These are phyloP conservation scores for Ophioninae sp. DNA, from an alignment of 2,888 invertebrate species.

Conservation along the genomic window DNA sequence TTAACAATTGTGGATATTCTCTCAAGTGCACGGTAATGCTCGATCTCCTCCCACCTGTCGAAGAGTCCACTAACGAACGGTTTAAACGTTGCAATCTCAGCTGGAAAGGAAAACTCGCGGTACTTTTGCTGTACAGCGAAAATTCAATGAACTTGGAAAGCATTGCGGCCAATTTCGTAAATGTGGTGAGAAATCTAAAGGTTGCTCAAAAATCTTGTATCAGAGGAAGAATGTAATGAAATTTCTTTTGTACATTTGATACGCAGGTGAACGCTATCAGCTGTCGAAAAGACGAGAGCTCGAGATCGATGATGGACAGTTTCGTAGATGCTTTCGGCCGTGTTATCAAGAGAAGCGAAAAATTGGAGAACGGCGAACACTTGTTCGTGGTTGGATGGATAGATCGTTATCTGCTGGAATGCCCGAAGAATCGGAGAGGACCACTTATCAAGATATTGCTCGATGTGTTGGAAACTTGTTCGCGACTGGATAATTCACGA, in stretches of 20 bases:
- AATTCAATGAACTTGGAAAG: slow-evolving; percentile 65
- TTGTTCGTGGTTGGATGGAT: slow-evolving; percentile 77
- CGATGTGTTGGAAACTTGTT: slow-evolving; percentile 73
- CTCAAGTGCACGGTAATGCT: slow-evolving; percentile 75
- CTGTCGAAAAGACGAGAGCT: slow-evolving; percentile 74
- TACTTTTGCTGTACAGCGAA: slow-evolving; percentile 75
- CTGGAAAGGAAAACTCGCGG: slow-evolving; percentile 76
- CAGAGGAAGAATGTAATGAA: background rate
- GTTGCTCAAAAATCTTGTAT: background rate
- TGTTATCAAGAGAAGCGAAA: slow-evolving; percentile 70
- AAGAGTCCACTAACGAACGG: slow-evolving; percentile 67
- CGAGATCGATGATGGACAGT: slow-evolving; percentile 75
- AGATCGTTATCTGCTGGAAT: slow-evolving; percentile 76
- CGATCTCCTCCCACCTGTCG: slow-evolving; percentile 73
- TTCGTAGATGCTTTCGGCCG: slow-evolving; percentile 74
- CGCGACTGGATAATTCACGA: slow-evolving; percentile 56
- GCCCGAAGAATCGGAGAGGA: slow-evolving; percentile 73
- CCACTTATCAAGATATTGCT: slow-evolving; percentile 70
- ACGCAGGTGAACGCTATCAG: slow-evolving; percentile 74
- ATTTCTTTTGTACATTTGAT: background rate
- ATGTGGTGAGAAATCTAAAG: slow-evolving; percentile 66
- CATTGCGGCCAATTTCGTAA: slow-evolving; percentile 67
- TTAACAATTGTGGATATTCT: background rate
- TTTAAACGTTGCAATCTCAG: slow-evolving; percentile 70
- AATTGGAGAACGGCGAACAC: slow-evolving; percentile 72